Conservation (phyloP, 2,797 vertebrate genomes). For the Lacerta agilis region DNA sequence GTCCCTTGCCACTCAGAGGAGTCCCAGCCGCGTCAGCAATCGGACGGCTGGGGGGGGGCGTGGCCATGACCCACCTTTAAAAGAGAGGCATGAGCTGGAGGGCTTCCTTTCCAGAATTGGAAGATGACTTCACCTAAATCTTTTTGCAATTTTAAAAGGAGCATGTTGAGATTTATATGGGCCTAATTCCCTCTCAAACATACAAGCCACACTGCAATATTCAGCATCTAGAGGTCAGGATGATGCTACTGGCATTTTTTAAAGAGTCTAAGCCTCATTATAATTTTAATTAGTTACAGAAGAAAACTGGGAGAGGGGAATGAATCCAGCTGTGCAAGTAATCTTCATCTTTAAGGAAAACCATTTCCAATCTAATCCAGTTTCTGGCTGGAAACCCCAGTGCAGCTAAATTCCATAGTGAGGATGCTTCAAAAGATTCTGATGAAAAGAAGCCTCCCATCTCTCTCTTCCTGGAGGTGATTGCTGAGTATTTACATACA, state of each 20-base stretch:
- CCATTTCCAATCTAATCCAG: background rate
- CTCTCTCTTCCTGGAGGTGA: background rate
- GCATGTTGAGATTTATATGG: background rate
- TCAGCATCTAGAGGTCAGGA: background rate
- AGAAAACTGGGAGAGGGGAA: background rate
- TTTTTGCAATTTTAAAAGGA: background rate
- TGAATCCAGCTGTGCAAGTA: background rate
- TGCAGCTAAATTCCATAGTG: background rate
- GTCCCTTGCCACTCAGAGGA: no score
- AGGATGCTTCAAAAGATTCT: background rate
- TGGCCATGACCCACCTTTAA: no score
- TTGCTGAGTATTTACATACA: background rate
- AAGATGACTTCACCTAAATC: background rate
- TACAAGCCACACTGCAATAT: background rate
- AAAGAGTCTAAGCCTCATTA: fast-evolving
- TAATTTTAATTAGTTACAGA: background rate
- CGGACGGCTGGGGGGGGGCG: no score
- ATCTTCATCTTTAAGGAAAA: background rate
- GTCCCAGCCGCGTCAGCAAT: no score
- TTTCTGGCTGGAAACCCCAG: background rate
- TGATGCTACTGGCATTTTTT: fast-evolving
- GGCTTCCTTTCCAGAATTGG: background rate
- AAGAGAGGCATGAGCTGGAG: no score
- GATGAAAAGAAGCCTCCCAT: conserved; percentile 3
- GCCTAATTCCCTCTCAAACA: background rate